These are phyloP conservation scores for Chaetorhynchus papuensis DNA, from an alignment of 2,113 vertebrate species.

Conservation along the genomic window DNA sequence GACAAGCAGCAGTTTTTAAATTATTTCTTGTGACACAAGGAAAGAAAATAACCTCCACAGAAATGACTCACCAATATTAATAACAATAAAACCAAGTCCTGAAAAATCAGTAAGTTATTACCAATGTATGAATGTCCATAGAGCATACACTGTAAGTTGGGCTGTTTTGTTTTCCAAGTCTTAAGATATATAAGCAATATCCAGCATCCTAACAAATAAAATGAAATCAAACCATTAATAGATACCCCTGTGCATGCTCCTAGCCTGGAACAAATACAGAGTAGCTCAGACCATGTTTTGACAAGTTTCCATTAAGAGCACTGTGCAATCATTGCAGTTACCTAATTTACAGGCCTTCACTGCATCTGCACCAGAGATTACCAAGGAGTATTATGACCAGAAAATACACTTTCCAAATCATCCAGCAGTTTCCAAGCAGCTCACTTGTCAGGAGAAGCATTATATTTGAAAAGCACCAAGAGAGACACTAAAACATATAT, in stretches of 20 bases:
- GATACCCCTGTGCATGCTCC: not conserved
- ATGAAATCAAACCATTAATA: not conserved
- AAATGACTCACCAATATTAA: not conserved
- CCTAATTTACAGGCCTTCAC: not conserved
- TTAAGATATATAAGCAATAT: not conserved
- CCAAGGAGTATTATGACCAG: not conserved
- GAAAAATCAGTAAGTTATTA: not conserved
- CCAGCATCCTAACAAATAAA: not conserved
- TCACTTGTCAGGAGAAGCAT: not conserved
- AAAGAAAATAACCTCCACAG: not conserved
- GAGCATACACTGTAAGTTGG: rapidly evolving
- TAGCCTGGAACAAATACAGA: not conserved
- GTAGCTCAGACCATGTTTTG: not conserved
- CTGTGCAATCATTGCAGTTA: not conserved
- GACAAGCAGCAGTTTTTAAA: not conserved
- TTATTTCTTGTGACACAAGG: not conserved
- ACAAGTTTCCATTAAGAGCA: not conserved
- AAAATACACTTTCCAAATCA: not conserved
- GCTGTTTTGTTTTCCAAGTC: not conserved
- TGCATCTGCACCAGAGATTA: not conserved
- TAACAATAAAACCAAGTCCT: not conserved
- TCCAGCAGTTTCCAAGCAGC: not conserved
- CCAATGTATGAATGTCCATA: not conserved
- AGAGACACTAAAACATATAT: not conserved
- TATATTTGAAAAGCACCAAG: not conserved